Evolutionary conservation across 2,113 vertebrate genomes (phyloP).

Genomic region (Stegastes partitus): DNA sequence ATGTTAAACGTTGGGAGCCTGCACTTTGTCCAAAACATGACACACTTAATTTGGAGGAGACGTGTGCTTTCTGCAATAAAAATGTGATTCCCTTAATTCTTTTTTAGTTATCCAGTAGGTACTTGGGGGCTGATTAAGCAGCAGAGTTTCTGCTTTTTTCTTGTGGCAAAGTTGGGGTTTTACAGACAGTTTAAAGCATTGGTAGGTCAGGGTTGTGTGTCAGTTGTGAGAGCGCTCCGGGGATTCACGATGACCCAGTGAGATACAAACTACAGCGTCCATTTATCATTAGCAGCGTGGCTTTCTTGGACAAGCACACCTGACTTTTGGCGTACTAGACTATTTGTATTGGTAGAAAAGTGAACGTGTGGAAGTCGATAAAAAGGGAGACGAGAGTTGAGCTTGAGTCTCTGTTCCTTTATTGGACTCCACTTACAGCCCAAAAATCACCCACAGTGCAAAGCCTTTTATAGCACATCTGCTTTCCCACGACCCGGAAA

Average conservation of each 20-base stretch:
- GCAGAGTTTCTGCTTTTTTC: not conserved
- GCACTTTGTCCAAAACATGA: constrained; percentile 20
- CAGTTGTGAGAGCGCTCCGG: not conserved
- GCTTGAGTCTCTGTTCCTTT: too few relatives aligned
- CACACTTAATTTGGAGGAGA: constrained; percentile 1
- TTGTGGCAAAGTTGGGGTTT: not conserved
- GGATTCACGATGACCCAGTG: not conserved
- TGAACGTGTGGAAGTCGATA: too few relatives aligned
- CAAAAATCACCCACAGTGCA: too few relatives aligned
- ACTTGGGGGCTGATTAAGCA: not conserved
- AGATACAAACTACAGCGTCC: too few relatives aligned
- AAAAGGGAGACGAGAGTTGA: too few relatives aligned
- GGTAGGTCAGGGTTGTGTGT: not conserved
- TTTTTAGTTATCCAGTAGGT: not conserved
- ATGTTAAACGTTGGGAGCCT: constrained; percentile 32
- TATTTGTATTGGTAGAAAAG: not conserved
- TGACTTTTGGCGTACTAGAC: not conserved
- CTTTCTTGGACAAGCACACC: not conserved
- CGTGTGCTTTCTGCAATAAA: not conserved
- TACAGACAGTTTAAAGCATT: not conserved
- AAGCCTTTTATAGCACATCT: too few relatives aligned
- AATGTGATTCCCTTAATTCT: not conserved
- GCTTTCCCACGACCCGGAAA: too few relatives aligned
- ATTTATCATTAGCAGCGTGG: not conserved
- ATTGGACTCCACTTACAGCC: too few relatives aligned